A percentile compares a stretch with the other conserved stretches of the same genome.
Conservation (phyloP, 2,888 invertebrate species). For the Pachycephus smyrnensis region DNA sequence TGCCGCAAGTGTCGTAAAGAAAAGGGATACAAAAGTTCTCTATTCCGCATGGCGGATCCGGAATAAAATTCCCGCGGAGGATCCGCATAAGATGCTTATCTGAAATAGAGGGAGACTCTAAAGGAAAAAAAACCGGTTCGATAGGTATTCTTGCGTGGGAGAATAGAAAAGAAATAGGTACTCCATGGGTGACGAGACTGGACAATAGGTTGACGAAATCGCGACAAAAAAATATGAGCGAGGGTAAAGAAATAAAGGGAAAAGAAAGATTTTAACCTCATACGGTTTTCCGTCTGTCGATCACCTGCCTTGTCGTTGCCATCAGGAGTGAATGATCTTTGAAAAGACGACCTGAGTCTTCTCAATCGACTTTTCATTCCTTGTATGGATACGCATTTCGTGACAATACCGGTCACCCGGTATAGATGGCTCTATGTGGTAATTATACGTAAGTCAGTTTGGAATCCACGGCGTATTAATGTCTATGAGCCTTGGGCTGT, state of each 20-base stretch:
- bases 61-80: conserved; percentile 41
- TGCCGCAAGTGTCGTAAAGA: conserved; percentile 28
- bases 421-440: conserved; percentile 47
- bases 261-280: background rate
- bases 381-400: background rate
- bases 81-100: conserved; percentile 22
- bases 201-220: conserved; percentile 47
- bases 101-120: conserved; percentile 19
- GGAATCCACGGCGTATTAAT: conserved; percentile 43
- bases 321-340: background rate
- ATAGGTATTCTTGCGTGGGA: conserved; percentile 54
- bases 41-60: conserved; percentile 47
- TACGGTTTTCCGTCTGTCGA: background rate
- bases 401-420: conserved; percentile 33
- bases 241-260: background rate
- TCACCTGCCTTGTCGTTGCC: background rate
- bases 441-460: conserved; percentile 53
- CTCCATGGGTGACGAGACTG: conserved; percentile 25
- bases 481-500: conserved; percentile 47
- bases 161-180: conserved; percentile 40
- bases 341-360: background rate
- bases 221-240: conserved; percentile 33
- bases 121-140: conserved; percentile 52
- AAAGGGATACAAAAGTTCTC: conserved; percentile 39
- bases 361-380: background rate